phyloP scores from a whole-genome alignment of 2,113 vertebrate species.

The Pangasianodon hypophthalmus region DNA sequence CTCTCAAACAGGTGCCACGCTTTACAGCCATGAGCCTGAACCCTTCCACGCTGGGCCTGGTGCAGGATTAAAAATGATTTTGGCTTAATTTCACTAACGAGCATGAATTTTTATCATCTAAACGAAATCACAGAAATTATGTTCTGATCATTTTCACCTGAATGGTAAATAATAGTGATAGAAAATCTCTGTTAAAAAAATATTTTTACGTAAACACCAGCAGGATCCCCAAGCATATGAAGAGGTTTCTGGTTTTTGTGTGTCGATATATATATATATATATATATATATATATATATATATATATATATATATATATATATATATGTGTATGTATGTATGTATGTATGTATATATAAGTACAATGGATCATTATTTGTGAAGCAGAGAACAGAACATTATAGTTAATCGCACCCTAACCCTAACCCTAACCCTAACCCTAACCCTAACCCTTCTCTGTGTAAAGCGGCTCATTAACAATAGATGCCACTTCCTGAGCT shows the following conservation, averaged over 20 bases:
- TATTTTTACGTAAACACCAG: too few species aligned
- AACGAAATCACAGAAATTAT: neutral
- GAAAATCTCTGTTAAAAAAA: neutral
- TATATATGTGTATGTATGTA: too few species aligned
- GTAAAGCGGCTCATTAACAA: neutral
- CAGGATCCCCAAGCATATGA: too few species aligned
- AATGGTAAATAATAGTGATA: neutral
- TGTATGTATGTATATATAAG: too few species aligned
- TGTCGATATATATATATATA: too few species aligned
- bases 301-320: too few species aligned
- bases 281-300: too few species aligned
- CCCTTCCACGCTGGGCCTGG: neutral
- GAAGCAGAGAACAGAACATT: neutral
- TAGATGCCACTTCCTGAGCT: slow-evolving; percentile 2
- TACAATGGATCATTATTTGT: neutral
- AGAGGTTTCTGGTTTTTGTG: too few species aligned
- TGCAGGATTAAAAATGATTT: neutral
- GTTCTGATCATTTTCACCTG: neutral
- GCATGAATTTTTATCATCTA: neutral
- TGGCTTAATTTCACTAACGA: neutral
- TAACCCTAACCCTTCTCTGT: too few species aligned
- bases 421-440: too few species aligned
- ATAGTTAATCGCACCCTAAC: neutral
- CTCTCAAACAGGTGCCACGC: slow-evolving; percentile 1
- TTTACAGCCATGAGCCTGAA: neutral